Base-by-base conservation (phyloP, 1,140 invertebrate genomes). In the Pseudomyrmex cubaensis region DNA sequence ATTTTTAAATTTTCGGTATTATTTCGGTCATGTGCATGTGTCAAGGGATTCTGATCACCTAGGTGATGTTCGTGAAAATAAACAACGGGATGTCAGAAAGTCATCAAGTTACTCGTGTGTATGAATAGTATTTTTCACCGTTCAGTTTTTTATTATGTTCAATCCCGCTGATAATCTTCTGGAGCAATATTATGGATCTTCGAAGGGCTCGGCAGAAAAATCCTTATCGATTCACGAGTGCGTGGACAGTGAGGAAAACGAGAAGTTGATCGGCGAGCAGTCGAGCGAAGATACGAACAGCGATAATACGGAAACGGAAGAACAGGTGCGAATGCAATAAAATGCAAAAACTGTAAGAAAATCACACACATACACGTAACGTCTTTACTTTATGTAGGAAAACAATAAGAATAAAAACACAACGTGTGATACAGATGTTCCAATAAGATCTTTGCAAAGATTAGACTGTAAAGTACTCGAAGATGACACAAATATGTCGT, bases 121-220 rank as follows among this genome's bases (percentile, higher is more conserved):
- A 22, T 35, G 35, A 7, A 35, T 35, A 7, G 35, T 35, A 35
- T 35, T 35, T 7, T 35, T 35, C 25, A 3, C 25, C 25, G 25
- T 25, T 25, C 35, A 35, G 35, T 35, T 35, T 35, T 35, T 35
- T 35, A 35, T 4, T 5, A 35, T 35, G 35, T 35, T 35, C 4
- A 35, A 35, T 35, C 35, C 35, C 5, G 35, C 35, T 35, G 35
- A 35, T 35, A 5, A 35, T 54, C 70, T 88, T 9, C 63, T 88
- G 10, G 46, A 9, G 0, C 83, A 70, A 2, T 88, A 88, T 85
- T 88, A 88, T 10, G 87, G 83, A 44, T 25, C 85, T n/a, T 67
- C 56, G 3, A 20, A 61, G 2, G 50, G 61, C 48, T n/a, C 57
- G 0, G 59, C 56, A 17, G 10, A 8, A 3, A 46, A 74, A 46